A percentile compares a stretch with the other conserved stretches of the same genome.
Conservation (phyloP, 2,113 vertebrate genomes). For the Pseudorectes ferrugineus region DNA sequence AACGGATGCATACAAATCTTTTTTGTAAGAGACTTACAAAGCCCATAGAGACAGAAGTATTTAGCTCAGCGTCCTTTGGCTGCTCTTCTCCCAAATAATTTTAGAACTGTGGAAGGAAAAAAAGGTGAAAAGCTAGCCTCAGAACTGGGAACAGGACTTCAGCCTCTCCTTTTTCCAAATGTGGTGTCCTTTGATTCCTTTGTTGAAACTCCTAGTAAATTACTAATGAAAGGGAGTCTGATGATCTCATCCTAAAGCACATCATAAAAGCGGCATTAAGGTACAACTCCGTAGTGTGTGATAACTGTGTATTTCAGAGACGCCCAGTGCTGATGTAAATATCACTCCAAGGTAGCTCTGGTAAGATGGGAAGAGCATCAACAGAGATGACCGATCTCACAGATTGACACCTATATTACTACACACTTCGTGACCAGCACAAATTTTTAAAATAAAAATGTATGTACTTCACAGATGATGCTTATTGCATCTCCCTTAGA, state of each 20-base stretch:
- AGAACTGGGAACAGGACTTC: neutral
- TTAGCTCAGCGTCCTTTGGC: neutral
- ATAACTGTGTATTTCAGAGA: neutral
- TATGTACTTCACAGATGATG: neutral
- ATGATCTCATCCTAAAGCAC: neutral
- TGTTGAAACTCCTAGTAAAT: neutral
- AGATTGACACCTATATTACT: neutral
- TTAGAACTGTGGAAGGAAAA: neutral
- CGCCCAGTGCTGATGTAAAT: neutral
- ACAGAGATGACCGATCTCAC: neutral
- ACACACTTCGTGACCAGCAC: neutral
- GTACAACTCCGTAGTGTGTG: neutral
- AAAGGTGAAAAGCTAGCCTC: neutral
- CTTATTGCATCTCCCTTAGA: neutral
- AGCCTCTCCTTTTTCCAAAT: neutral
- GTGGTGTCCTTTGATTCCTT: neutral
- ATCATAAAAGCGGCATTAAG: neutral
- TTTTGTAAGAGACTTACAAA: neutral
- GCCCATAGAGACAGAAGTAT: neutral
- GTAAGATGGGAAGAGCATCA: neutral
- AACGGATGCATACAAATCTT: neutral
- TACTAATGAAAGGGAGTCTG: neutral
- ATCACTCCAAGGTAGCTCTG: neutral
- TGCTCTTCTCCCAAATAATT: neutral
- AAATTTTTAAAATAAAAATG: neutral